Evolutionary conservation across 2,888 invertebrate species (phyloP).

Genomic region (Hydriomena furcata): DNA sequence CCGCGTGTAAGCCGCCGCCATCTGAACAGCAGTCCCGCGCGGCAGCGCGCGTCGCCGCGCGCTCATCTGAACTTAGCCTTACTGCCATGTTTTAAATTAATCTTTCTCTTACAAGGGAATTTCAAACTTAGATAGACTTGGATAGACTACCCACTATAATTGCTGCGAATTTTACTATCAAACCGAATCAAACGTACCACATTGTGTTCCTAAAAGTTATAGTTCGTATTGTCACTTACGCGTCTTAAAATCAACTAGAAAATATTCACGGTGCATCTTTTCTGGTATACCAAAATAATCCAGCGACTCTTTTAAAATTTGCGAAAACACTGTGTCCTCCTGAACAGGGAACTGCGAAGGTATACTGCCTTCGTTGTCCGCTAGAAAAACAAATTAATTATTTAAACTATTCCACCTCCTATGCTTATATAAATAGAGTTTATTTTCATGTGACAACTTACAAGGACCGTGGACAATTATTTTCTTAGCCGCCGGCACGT

Average conservation of each 20-base stretch:
- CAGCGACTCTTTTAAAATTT: constrained; percentile 96
- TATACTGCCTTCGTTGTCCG: constrained; percentile 95
- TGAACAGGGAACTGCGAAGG: constrained; percentile 99
- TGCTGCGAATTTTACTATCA: no score
- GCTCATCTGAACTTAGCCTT: no score
- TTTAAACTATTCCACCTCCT: no score
- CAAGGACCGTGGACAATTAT: constrained; percentile 96
- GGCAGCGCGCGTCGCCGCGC: no score
- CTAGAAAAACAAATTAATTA: constrained; percentile 54
- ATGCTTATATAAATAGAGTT: neutral
- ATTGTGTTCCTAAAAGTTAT: no score
- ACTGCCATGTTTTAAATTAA: no score
- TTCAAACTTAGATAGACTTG: no score
- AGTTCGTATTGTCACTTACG: constrained; percentile 85
- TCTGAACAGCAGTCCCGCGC: no score
- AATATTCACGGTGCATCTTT: constrained; percentile 93
- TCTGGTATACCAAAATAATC: constrained; percentile 99
- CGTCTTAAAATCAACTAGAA: constrained; percentile 98
- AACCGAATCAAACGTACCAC: no score
- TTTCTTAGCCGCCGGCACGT: constrained; percentile 99
- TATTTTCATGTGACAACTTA: constrained; percentile 37
- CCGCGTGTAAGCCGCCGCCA: no score
- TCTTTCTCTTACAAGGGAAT: no score
- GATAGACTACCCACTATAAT: no score
- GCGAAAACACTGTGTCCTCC: constrained; percentile 97